Conservation (phyloP, 2,888 invertebrate species). For the Thereva nobilitata region DNA sequence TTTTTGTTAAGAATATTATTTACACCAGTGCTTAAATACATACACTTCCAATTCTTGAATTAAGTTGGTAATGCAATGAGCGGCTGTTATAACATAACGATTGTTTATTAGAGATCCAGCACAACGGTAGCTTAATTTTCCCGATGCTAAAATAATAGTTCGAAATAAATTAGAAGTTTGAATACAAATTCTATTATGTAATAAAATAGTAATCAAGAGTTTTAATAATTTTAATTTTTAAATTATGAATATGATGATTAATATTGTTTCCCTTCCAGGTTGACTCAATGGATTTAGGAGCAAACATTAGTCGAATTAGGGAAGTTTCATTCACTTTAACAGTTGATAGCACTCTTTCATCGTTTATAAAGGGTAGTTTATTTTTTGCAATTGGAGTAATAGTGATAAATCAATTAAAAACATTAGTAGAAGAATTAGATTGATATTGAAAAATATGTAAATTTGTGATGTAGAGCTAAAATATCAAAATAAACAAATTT, state of each 20-base stretch:
- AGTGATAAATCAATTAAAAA: too few relatives aligned
- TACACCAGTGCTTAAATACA: constrained; percentile 46
- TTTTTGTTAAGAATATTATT: neutral
- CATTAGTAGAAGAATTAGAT: neutral
- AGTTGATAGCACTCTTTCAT: too few relatives aligned
- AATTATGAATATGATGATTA: too few relatives aligned
- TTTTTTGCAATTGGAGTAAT: too few relatives aligned
- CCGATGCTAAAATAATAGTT: constrained; percentile 43
- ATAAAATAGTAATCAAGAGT: neutral
- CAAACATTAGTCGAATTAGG: too few relatives aligned
- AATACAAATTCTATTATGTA: neutral
- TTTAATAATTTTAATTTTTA: neutral
- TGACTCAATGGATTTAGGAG: too few relatives aligned
- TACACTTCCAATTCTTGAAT: constrained; percentile 58
- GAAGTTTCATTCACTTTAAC: too few relatives aligned
- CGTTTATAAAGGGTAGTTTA: too few relatives aligned
- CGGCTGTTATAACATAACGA: constrained; percentile 64
- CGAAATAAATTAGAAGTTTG: neutral
- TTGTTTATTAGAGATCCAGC: constrained; percentile 62
- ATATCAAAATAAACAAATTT: neutral
- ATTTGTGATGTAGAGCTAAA: constrained; percentile 5
- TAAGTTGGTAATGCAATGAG: constrained; percentile 64
- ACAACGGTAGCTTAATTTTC: constrained; percentile 53
- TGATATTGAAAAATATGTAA: constrained; percentile 15
- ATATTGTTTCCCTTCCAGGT: too few relatives aligned